Evolutionary conservation across 2,797 vertebrate genomes (phyloP).

Genomic region (Antrozous pallidus): DNA sequence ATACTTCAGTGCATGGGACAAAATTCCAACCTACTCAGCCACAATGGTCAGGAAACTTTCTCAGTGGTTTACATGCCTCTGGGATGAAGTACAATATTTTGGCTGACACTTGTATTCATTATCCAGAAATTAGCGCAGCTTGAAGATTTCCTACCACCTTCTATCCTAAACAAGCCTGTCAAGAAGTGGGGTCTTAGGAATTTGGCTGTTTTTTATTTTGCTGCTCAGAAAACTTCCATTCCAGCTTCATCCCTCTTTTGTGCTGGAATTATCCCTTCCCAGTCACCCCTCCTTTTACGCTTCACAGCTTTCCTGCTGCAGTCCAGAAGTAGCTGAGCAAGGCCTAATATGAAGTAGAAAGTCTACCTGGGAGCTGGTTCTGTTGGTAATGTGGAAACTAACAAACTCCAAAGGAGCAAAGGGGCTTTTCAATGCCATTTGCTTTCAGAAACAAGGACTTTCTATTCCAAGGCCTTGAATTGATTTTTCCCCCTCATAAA

Average conservation of each 20-base stretch:
- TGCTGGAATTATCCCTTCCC: not conserved
- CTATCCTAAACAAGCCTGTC: not conserved
- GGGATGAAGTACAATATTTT: constrained; percentile 60
- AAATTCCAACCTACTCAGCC: not conserved
- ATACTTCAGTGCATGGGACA: not conserved
- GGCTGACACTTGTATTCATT: constrained; percentile 24
- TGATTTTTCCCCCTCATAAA: constrained; percentile 69
- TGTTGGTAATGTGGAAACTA: not conserved
- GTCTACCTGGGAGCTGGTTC: not conserved
- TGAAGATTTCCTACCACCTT: not conserved
- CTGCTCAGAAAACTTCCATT: constrained; percentile 43
- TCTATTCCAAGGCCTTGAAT: constrained; percentile 61
- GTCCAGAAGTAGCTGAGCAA: not conserved
- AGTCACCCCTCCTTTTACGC: not conserved
- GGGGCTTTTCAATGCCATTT: constrained; percentile 4
- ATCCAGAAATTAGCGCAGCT: not conserved
- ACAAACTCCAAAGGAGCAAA: constrained; percentile 17
- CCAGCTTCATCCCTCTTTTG: rapidly evolving
- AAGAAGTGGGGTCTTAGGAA: not conserved
- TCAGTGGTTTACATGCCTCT: constrained; percentile 6
- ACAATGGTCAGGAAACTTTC: not conserved
- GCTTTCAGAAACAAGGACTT: constrained; percentile 64
- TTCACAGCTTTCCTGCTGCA: constrained; percentile 29
- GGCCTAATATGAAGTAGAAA: not conserved
- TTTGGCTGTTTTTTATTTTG: not conserved